These are phyloP conservation scores for Bombycilla garrulus DNA, from an alignment of 2,113 vertebrate genomes.

Conservation along the genomic window DNA sequence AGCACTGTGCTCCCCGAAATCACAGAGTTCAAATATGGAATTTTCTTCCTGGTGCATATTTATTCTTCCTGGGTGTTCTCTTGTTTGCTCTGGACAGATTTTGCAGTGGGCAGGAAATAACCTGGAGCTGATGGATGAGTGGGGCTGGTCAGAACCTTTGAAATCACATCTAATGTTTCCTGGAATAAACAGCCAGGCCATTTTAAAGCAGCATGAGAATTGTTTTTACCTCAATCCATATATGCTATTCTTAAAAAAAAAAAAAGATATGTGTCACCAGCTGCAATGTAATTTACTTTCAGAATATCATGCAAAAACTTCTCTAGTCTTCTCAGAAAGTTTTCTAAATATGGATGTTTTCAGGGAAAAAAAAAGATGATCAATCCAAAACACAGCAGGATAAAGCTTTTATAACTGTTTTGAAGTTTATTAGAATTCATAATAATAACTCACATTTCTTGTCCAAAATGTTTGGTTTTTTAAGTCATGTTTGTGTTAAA, in stretches of 20 bases:
- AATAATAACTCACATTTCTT: not conserved
- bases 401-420: not conserved
- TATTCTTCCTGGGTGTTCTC: not conserved
- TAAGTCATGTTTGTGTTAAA: not conserved
- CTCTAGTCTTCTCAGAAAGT: not conserved
- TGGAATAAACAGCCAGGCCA: not conserved
- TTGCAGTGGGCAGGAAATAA: not conserved
- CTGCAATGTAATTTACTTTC: not conserved
- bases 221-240: not conserved
- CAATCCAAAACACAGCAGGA: not conserved
- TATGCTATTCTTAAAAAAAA: not conserved
- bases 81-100: not conserved
- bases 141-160: not conserved
- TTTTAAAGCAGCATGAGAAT: not conserved
- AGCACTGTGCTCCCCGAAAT: not conserved
- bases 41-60: fast-evolving
- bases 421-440: not conserved
- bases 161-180: not conserved
- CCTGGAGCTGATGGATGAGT: not conserved
- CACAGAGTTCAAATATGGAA: not conserved
- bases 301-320: not conserved
- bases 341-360: not conserved
- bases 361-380: not conserved
- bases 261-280: not conserved
- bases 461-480: not conserved